phyloP scores from a whole-genome alignment of 2,888 invertebrate species.

The Drosophila borborema region DNA sequence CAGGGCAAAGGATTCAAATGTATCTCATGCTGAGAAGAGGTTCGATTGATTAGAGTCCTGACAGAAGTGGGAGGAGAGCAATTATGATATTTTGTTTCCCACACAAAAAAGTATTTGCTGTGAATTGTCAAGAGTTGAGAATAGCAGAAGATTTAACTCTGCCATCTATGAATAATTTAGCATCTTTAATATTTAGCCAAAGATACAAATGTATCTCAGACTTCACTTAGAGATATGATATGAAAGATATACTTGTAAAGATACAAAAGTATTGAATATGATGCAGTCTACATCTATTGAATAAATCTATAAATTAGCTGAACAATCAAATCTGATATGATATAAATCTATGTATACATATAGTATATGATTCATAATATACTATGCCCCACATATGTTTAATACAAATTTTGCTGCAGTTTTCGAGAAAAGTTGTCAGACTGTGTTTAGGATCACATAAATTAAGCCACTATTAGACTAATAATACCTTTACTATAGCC shows the following conservation, averaged over 20 bases:
- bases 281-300: too few relatives aligned
- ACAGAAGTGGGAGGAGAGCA: background rate
- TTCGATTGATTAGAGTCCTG: background rate
- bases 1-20: conserved; percentile 4
- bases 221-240: background rate
- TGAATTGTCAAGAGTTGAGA: background rate
- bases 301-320: too few relatives aligned
- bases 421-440: background rate
- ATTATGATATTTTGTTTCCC: background rate
- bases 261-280: background rate
- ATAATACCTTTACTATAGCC: background rate
- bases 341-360: too few relatives aligned
- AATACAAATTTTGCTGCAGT: background rate
- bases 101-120: background rate
- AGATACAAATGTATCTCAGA: conserved; percentile 20
- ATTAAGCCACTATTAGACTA: background rate
- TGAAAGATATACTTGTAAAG: too few relatives aligned
- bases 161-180: background rate
- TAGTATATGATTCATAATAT: too few relatives aligned
- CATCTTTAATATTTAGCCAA: background rate
- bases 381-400: background rate
- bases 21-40: background rate
- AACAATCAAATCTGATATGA: too few relatives aligned
- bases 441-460: background rate
- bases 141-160: background rate